Base-by-base conservation (phyloP, 2,113 vertebrate species). In the Caranx melampygus region DNA sequence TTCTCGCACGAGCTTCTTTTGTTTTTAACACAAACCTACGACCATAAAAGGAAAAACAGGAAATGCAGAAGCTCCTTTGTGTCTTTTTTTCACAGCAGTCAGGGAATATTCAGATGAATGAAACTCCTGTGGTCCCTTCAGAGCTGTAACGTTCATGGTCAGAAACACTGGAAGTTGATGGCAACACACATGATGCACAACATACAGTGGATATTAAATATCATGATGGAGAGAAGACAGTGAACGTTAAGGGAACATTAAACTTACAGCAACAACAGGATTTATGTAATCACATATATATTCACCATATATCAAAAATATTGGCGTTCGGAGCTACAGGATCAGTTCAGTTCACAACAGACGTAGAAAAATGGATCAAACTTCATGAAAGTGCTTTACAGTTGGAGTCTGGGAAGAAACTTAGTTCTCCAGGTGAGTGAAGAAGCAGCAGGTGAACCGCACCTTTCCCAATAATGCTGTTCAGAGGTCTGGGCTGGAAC, bases 361-460 rank as follows among this genome's bases (percentile, higher is more conserved):
- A 85, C 16, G 37, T 77, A 82, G 59, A 82, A 78, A 87, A 84
- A 79, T 34, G 55, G 47, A 82, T 51, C 15, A 69, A 13, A 62
- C 52, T 67, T 16, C 82, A 51, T 66, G 54, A 90, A 87, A 89
- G 86, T 88, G 84, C 87, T 75, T 84, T 69, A 75, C 52, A 80
- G 62, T 88, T 55, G 12, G 15, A 77, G 65, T 74, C 49, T 52
- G 64, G 9, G 51, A 63, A 49, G 62, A 81, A 40, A 40, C 20
- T 59, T 16, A 18, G 14, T 63, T 74, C 52, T 81, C 34, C 6
- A 21, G 10, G 15, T 62, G 44, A 6, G 15, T 34, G 16, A 65
- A 35, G 64, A 54, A 58, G 55, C 78, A 16, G 62, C 63, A 54
- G 78, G 18, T 42, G 33, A 51, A 37, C 49, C 35, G 82, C 73